Evolutionary conservation across 1,140 invertebrate species (phyloP), one percentile per base, ranked within the genome.

Genomic region (Heliothis virescens): DNA sequence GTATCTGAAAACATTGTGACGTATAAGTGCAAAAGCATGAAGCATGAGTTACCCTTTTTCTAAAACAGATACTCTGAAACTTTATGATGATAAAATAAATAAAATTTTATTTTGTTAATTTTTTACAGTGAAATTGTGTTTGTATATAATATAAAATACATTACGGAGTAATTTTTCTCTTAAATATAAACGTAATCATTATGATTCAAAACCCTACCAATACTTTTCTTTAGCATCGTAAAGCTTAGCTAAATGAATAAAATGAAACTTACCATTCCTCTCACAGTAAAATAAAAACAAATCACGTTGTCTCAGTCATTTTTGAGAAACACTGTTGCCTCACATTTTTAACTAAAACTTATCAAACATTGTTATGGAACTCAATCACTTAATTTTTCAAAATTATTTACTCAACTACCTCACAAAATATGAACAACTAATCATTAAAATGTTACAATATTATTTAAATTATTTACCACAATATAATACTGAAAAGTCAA

Each of bases 271-370:
- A 69, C 65, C 65, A 69, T 69, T 52, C 65, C 13, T 15, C 62
- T 48, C 65, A 15, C 47, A n/a, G 18, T 18, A 69, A 11, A 41
- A 5, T 53, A 41, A 69, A 69, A 69, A 12, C 48, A 53, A 12
- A 53, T 69, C 41, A 69, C 48, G 26, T 21, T 15, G 13, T 69
- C 52, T 48, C 48, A 52, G 65, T 69, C 65, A 69, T 69, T 15
- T 50, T 69, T 41, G 4, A 47, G 0, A 53, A 50, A 29, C 65
- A 69, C 65, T 52, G 53, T 29, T 7, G 15, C n/a, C n/a, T 53
- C 65, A 69, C 65, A 69, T 52, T 69, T 69, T 50, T 3, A 50
- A 48, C 16, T 48, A 69, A 52, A 26, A 26, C 48, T 69, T 1
- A n/a, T n/a, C 16, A 18, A 18, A 48, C 47, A 5, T 16, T 41